Evolutionary conservation across 2,797 vertebrate genomes (phyloP), one percentile per base, ranked within the genome.

Genomic region (Neomorphus geoffroyi): DNA sequence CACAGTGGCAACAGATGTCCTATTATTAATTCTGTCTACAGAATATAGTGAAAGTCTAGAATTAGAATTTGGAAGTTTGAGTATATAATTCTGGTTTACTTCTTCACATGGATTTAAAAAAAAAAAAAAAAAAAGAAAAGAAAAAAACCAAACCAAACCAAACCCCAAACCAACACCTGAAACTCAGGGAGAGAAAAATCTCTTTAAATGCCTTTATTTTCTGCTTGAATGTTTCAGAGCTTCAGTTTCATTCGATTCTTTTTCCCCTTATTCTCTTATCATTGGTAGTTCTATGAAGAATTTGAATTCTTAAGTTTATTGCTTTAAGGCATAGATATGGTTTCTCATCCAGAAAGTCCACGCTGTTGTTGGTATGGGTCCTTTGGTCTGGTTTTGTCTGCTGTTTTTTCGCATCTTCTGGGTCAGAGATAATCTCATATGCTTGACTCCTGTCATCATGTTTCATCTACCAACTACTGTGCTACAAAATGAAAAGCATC

Each of bases 381-480:
- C 18, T 24, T 74, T 41, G 13, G 18, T 83, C 69, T 10, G 1
- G 3, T 74, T 86, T 69, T 80, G 19, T 28, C 9, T 3, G 0
- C 13, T 21, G 4, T 10, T 60, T 87, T 78, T 78, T 60, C 46
- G 11, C 3, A 8, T 87, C 32, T 61, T 80, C 39, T 79, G 43
- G 3, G 23, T 54, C 5, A 2, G 11, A 7, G 3, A 86, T 22
- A 35, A 51, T 69, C 61, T 69, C 57, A 74, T 32, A 35, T 72
- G 14, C 88, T 75, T 90, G 27, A 46, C 60, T 48, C 4, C 10
- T 71, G 61, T 81, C 58, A 66, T 46, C 21, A 45, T 18, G 39
- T 74, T 92, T 96, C 66, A 72, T 81, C 41, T 86, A 80, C 54
- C 69, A 79, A 35, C 75, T 88, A 61, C 84, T 92, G 75, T 71